Base-by-base conservation (phyloP, 2,113 vertebrate species). In the Dipodomys stephensi region DNA sequence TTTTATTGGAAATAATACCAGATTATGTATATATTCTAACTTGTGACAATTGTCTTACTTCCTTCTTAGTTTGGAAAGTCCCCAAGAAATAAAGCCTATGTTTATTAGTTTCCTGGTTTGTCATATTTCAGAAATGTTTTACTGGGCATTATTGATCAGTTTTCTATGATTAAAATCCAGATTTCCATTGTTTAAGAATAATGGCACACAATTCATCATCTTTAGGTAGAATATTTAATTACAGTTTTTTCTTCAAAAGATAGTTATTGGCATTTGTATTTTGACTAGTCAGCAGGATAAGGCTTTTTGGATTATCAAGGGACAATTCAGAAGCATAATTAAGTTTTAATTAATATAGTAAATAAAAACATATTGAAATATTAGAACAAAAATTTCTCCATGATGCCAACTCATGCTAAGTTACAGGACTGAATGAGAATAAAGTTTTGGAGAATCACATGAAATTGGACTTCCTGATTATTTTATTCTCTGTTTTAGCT, bases 221-320 rank as follows among this genome's bases (percentile, higher is more conserved):
- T 71, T 35, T 4, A 30, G 0, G 71, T 39, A 7, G 2, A 92
- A 18, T n/a, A 65, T 92, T 87, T 93, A 25, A 39, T 92, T 46
- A 94, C 44, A 95, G 19, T 68, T 74, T 83, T 39, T 94, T 2
- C 79, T 60, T 88, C 90, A 80, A 67, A 97, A 30, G 35, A 91
- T 95, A 95, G 78, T 39, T 19, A n/a, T 65, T 74, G 22, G 28
- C 46, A 82, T 13, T 32, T 84, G 0, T 53, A 73, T 90, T 94
- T 97, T 91, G 90, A 35, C 78, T 87, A 67, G 67, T 0, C 76
- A 87, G 93, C 73, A 79, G 62, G 12, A 72, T 77, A 92, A 68
- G 0, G 4, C 0, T 91, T 60, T 93, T 88, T 85, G 2, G 25
- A 74, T 78, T 83, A 73, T 73, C 88, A 93, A 92, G 18, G 30